Evolutionary conservation across 2,113 vertebrate species (phyloP).

Genomic region (Cacatua alba): DNA sequence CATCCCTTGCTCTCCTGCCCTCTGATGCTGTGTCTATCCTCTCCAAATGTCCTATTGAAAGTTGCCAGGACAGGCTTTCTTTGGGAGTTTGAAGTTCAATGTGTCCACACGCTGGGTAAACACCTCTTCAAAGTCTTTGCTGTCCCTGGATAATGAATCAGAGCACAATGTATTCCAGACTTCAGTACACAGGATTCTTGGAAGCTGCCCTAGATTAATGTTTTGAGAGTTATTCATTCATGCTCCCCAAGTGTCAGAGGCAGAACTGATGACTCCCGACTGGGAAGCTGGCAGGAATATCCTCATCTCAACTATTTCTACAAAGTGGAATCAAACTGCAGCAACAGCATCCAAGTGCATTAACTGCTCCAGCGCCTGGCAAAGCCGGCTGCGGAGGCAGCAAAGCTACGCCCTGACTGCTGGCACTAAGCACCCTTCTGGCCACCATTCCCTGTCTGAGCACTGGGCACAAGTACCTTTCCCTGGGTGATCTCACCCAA

Average conservation of each 20-base stretch:
- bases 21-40: background rate
- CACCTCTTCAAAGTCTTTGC: background rate
- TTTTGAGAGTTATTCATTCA: slow-evolving; percentile 16
- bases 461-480: background rate
- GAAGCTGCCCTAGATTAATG: slow-evolving; percentile 9
- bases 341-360: background rate
- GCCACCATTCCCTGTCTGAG: background rate
- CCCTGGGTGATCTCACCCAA: background rate
- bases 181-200: background rate
- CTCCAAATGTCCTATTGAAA: fast-evolving
- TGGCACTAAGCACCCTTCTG: background rate
- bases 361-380: background rate
- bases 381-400: background rate
- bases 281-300: background rate
- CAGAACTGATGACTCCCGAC: slow-evolving; percentile 3
- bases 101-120: background rate
- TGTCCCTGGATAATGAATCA: background rate
- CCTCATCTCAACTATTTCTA: background rate
- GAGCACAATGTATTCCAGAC: background rate
- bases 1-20: background rate
- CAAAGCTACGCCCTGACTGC: background rate
- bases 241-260: background rate
- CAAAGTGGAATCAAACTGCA: background rate
- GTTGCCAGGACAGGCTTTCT: background rate
- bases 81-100: background rate